A percentile compares a stretch with the other conserved stretches of the same genome.
These are phyloP conservation scores for Mactromeris polynyma DNA, from an alignment of 2,888 invertebrate species.

Conservation along the genomic window DNA sequence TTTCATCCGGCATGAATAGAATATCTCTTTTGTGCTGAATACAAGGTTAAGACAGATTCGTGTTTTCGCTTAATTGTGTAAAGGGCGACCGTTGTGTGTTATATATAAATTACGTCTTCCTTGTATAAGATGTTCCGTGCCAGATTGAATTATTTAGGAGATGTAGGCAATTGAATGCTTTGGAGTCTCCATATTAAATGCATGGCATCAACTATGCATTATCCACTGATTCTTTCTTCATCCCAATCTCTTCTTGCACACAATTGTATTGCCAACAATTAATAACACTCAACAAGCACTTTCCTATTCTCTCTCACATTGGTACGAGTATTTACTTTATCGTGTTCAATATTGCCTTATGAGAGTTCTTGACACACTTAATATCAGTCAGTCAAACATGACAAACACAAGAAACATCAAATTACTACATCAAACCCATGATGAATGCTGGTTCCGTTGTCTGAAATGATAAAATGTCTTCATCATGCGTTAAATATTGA, in stretches of 20 bases:
- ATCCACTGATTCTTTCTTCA: background rate
- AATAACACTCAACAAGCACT: background rate
- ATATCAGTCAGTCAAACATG: background rate
- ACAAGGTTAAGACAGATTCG: too few species aligned
- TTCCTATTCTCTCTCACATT: background rate
- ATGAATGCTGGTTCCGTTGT: too few species aligned
- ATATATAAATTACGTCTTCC: too few species aligned
- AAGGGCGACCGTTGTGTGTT: too few species aligned
- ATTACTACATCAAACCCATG: too few species aligned
- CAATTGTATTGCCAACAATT: background rate
- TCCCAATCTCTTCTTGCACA: background rate
- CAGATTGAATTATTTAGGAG: background rate
- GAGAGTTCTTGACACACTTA: background rate
- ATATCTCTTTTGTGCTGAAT: too few species aligned
- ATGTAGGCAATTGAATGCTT: background rate
- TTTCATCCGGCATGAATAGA: too few species aligned
- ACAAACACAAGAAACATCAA: background rate
- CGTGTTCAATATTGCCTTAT: background rate
- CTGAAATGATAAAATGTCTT: too few species aligned
- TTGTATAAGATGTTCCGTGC: too few species aligned
- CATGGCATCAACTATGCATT: background rate
- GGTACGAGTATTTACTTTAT: background rate
- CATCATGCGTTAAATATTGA: too few species aligned
- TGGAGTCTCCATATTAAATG: background rate
- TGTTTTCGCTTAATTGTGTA: too few species aligned